A percentile compares a stretch with the other conserved stretches of the same genome.
Conservation (phyloP, 2,113 vertebrate species). For the Steatornis caripensis region DNA sequence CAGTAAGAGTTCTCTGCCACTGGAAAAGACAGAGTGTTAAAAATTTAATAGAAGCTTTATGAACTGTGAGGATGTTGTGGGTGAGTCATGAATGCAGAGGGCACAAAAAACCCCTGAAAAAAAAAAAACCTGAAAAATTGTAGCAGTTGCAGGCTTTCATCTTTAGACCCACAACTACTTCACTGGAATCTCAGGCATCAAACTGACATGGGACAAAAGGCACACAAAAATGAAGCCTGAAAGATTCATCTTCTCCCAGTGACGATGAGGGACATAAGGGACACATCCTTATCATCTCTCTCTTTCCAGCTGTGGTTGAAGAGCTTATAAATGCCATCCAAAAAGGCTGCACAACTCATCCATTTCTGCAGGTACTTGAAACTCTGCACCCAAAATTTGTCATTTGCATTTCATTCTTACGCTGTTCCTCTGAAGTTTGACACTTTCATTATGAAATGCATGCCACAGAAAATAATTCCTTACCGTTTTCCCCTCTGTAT, state of each 20-base stretch:
- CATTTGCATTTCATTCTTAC: neutral
- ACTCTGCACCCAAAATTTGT: neutral
- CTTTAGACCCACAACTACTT: neutral
- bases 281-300: neutral
- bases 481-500: neutral
- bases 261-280: neutral
- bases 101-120: neutral
- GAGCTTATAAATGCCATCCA: neutral
- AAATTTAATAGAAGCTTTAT: conserved; percentile 68
- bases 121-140: neutral
- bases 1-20: conserved; percentile 63
- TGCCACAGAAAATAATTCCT: neutral
- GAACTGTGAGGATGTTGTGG: conserved; percentile 57
- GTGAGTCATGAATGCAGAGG: conserved; percentile 35
- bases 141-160: neutral
- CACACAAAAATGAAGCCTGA: neutral
- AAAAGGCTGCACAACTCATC: neutral
- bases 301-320: neutral
- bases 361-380: neutral
- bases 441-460: neutral
- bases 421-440: neutral
- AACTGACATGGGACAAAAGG: conserved; percentile 7
- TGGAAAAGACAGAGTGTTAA: conserved; percentile 64
- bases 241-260: neutral
- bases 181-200: neutral